Base-by-base conservation (phyloP, 2,797 vertebrate species). In the Gymnoscopelus microlampas region DNA sequence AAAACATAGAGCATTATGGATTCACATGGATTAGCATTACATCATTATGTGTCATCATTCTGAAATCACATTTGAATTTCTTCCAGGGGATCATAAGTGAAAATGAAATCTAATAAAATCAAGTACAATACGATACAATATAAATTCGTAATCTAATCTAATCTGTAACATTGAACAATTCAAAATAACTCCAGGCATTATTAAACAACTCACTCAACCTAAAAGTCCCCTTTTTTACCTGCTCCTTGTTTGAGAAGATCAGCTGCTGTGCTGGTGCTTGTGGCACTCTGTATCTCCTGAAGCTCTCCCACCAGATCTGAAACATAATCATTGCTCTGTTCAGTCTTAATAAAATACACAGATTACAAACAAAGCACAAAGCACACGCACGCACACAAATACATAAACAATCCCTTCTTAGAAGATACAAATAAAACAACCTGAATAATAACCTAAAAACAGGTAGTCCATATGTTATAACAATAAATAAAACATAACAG, bases 211-310 rank as follows among this genome's bases (percentile, higher is more conserved):
- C 26, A 29, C 3, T 19, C 19, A 29, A 29, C 26, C 26, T 29
- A 29, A 29, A 29, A 29, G 26, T 29, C 2, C 2, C 26, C 26
- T 29, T 2, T 29, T 29, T 29, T 78, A 97, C 96, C 96, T 77
- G 96, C 96, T 54, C 96, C 96, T 86, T 97, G 96, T 71, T 95
- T 95, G 26, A 98, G 94, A 71, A 98, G 89, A 56, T 96, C 94
- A 13, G 96, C 95, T 0, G 95, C 97, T 2, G 97, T 97, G 88
- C 96, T 97, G 80, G 96, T 95, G 87, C 93, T 95, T 78, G 92
- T 93, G 53, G 92, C 85, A 53, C 82, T 94, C 10, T 94, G 91
- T 39, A 87, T 70, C 65, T 95, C 95, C 51, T 94, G 90, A 66
- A 94, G 87, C 82, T 96, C 95, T 68, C 95, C 94, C 24, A 95